These are phyloP conservation scores for Alectura lathami DNA, from an alignment of 2,113 vertebrate species.

Conservation along the genomic window DNA sequence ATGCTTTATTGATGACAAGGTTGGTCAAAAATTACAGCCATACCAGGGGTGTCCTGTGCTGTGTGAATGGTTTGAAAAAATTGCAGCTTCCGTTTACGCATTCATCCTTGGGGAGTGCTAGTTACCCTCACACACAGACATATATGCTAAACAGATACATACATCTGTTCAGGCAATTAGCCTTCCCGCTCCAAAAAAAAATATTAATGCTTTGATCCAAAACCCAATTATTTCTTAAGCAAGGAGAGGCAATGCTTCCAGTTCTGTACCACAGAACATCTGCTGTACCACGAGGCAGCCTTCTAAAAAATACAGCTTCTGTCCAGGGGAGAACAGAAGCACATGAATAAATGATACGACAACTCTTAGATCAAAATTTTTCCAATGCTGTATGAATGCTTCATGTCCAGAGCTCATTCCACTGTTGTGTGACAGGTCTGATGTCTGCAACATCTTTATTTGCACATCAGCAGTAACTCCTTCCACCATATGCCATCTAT, in stretches of 20 bases:
- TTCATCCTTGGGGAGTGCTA: neutral
- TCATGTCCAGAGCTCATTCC: neutral
- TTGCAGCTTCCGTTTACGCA: neutral
- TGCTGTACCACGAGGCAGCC: neutral
- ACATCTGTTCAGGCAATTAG: neutral
- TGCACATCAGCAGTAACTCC: neutral
- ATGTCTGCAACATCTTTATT: slow-evolving; percentile 31
- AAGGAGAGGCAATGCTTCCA: neutral
- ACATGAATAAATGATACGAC: slow-evolving; percentile 15
- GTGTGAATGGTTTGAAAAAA: neutral
- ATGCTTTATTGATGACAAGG: neutral
- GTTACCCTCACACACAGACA: neutral
- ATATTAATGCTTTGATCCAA: neutral
- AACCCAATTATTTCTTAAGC: neutral
- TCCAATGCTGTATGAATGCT: neutral
- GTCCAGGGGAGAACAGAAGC: neutral
- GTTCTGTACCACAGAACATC: neutral
- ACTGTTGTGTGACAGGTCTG: neutral
- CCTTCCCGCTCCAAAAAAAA: neutral
- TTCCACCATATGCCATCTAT: neutral
- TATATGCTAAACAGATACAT: neutral
- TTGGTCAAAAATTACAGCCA: neutral
- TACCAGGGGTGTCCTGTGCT: neutral
- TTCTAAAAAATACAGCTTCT: neutral
- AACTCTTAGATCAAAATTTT: neutral